Conservation (phyloP, 2,797 vertebrate genomes). For the Phoebastria nigripes region DNA sequence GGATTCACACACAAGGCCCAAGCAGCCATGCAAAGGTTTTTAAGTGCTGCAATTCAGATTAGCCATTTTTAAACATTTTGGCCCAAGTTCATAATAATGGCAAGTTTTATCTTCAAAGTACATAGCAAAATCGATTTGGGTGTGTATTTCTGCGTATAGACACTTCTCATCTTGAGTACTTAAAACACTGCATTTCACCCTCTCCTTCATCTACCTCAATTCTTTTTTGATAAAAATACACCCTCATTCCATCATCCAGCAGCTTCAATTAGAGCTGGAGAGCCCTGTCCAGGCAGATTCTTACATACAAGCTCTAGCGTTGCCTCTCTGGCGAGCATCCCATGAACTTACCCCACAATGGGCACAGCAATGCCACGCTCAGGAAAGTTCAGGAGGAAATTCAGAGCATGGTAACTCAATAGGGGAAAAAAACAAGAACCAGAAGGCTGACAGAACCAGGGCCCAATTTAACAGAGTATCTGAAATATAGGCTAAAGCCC, state of each 20-base stretch:
- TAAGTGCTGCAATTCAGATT: not conserved
- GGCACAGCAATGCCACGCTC: not conserved
- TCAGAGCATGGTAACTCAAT: not conserved
- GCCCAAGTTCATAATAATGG: not conserved
- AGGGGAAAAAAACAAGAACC: not conserved
- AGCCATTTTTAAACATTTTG: not conserved
- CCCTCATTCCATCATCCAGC: not conserved
- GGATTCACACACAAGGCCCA: not conserved
- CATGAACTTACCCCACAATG: not conserved
- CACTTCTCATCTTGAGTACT: not conserved
- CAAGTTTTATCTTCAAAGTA: not conserved
- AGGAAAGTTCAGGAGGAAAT: not conserved
- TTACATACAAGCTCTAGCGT: not conserved
- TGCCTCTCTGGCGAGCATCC: not conserved
- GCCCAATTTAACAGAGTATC: not conserved
- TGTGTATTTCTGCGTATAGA: not conserved
- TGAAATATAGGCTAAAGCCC: not conserved
- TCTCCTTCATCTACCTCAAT: not conserved
- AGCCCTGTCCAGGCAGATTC: not conserved
- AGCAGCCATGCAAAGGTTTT: not conserved
- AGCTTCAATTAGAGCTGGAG: not conserved
- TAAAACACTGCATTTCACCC: not conserved
- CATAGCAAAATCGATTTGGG: not conserved
- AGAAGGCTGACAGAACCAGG: not conserved
- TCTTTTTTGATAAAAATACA: not conserved